phyloP scores from a whole-genome alignment of 1,140 invertebrate species.

The Eufriesea mexicana region DNA sequence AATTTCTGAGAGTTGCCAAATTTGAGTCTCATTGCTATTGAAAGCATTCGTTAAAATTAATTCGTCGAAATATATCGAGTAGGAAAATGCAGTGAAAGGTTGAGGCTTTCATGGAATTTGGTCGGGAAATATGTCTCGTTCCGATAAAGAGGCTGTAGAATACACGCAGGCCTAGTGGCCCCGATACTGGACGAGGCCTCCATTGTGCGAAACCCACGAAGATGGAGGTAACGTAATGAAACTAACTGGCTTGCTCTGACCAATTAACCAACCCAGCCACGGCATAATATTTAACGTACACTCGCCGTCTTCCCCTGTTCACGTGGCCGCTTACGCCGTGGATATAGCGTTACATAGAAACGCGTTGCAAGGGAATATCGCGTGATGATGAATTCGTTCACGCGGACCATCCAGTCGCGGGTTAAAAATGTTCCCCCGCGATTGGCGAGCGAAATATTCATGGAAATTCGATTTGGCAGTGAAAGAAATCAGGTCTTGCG shows the following conservation, averaged over 20 bases:
- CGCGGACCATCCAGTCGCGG: background rate
- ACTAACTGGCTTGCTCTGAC: slow-evolving; percentile 77
- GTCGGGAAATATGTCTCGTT: background rate
- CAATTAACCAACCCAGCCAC: slow-evolving; percentile 75
- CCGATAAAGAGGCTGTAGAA: slow-evolving; percentile 45
- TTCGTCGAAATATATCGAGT: background rate
- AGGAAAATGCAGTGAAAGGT: too few relatives aligned
- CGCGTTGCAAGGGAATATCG: slow-evolving; percentile 13
- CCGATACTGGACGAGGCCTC: slow-evolving; percentile 67
- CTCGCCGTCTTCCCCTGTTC: slow-evolving; percentile 53
- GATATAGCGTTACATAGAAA: slow-evolving; percentile 50
- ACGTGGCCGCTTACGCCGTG: slow-evolving; percentile 44
- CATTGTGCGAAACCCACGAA: slow-evolving; percentile 76
- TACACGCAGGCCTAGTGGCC: slow-evolving; percentile 69
- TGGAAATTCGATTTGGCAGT: background rate
- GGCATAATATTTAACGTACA: slow-evolving; percentile 73
- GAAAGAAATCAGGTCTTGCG: background rate
- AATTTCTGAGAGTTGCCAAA: too few relatives aligned
- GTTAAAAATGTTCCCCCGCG: background rate
- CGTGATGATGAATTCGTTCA: slow-evolving; percentile 9
- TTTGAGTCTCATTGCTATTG: too few relatives aligned
- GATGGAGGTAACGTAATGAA: slow-evolving; percentile 79
- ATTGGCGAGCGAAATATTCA: background rate
- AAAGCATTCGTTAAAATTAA: background rate
- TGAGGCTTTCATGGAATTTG: background rate